A percentile compares a stretch with the other conserved stretches of the same genome.
Evolutionary conservation across 2,797 vertebrate species (phyloP).

Genomic region (Simalia tracyae): DNA sequence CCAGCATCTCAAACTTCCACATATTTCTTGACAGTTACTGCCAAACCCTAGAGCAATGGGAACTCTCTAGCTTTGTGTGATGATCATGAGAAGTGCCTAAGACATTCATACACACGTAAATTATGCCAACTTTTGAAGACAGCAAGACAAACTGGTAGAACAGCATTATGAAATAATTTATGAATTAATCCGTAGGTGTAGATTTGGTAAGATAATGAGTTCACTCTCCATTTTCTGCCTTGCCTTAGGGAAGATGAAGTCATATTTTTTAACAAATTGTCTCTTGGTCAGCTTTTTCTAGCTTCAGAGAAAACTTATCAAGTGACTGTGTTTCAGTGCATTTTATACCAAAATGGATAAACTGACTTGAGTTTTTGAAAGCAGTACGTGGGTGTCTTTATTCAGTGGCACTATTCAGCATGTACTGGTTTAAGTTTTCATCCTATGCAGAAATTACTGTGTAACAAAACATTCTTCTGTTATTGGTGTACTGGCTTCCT

Average conservation of each 20-base stretch:
- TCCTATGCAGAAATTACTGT: conserved; percentile 14
- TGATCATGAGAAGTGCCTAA: conserved; percentile 27
- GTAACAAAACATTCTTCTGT: conserved; percentile 23
- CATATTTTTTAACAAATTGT: conserved; percentile 26
- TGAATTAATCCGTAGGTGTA: conserved; percentile 33
- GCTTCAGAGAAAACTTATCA: neutral
- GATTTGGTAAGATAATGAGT: conserved; percentile 34
- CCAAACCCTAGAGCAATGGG: conserved; percentile 37
- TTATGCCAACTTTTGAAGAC: conserved; percentile 32
- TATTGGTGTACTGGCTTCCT: neutral
- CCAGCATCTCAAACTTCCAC: conserved; percentile 16
- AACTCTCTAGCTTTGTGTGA: conserved; percentile 18
- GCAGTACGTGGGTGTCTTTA: conserved; percentile 16
- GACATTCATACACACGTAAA: conserved; percentile 22
- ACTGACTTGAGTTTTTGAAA: conserved; percentile 17
- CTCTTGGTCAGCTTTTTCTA: conserved; percentile 25
- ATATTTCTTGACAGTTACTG: conserved; percentile 30
- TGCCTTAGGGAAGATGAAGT: conserved; percentile 34
- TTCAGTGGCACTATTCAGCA: neutral
- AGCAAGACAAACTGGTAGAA: conserved; percentile 36
- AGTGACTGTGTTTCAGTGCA: neutral
- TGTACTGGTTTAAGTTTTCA: conserved; percentile 5
- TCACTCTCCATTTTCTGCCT: conserved; percentile 38
- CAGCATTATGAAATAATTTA: conserved; percentile 30
- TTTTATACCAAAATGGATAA: neutral